Percentiles rank a stretch among this genome's conserved stretches.
phyloP scores from a whole-genome alignment of 2,797 vertebrate species.

The Chelon auratus region DNA sequence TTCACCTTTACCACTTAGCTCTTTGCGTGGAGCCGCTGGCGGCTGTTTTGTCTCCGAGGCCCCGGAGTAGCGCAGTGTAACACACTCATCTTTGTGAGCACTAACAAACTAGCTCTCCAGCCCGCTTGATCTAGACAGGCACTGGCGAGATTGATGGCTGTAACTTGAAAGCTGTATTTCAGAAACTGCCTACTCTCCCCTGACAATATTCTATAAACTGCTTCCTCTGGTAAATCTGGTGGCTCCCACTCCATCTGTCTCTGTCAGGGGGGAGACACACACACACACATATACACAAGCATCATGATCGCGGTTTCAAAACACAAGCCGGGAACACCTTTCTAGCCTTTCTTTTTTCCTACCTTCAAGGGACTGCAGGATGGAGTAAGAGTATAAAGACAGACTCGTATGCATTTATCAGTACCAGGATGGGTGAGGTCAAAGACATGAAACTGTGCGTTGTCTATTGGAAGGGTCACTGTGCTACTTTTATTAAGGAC shows the following conservation, averaged over 20 bases:
- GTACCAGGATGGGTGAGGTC: slow-evolving; percentile 54
- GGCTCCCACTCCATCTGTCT: slow-evolving; percentile 84
- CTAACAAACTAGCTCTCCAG: slow-evolving; percentile 75
- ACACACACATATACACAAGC: slow-evolving; percentile 36
- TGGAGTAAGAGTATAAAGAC: slow-evolving; percentile 38
- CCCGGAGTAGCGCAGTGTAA: slow-evolving; percentile 54
- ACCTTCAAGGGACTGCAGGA: slow-evolving; percentile 41
- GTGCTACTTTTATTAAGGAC: slow-evolving; percentile 79
- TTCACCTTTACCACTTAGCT: slow-evolving; percentile 61
- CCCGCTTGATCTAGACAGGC: slow-evolving; percentile 72
- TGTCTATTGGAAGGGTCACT: slow-evolving; percentile 72
- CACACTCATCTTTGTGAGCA: slow-evolving; percentile 72
- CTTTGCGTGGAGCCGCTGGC: slow-evolving; percentile 46
- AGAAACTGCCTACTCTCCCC: slow-evolving; percentile 79
- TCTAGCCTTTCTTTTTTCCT: slow-evolving; percentile 15
- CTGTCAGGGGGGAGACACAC: slow-evolving; percentile 76
- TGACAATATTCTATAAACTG: slow-evolving; percentile 86
- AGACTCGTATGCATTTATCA: slow-evolving; percentile 56
- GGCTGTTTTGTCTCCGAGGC: slow-evolving; percentile 66
- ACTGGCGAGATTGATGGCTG: slow-evolving; percentile 83
- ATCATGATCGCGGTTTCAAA: slow-evolving; percentile 61
- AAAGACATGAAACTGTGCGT: slow-evolving; percentile 55
- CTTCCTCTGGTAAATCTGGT: slow-evolving; percentile 84
- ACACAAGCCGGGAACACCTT: slow-evolving; percentile 57
- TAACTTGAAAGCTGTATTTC: slow-evolving; percentile 84